A percentile compares a stretch with the other conserved stretches of the same genome.
phyloP scores from a whole-genome alignment of 2,113 vertebrate species.

The Atlantisia rogersi region DNA sequence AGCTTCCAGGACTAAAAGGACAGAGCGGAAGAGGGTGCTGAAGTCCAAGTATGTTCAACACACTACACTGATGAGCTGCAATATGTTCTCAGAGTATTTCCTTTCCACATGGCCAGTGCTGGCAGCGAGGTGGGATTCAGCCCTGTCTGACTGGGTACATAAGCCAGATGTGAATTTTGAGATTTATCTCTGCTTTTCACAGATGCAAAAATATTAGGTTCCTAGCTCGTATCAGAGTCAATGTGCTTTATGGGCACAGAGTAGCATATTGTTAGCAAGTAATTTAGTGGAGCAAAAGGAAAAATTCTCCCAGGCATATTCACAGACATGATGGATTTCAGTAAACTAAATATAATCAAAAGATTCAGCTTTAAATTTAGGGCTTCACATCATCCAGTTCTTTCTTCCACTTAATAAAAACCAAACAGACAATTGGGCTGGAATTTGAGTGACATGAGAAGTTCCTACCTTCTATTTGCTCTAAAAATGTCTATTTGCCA shows the following conservation, averaged over 20 bases:
- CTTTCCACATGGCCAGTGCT: background rate
- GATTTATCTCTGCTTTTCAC: background rate
- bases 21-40: background rate
- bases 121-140: background rate
- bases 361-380: background rate
- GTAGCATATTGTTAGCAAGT: background rate
- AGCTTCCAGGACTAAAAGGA: background rate
- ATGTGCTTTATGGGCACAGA: background rate
- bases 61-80: background rate
- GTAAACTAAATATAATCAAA: background rate
- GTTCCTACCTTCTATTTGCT: background rate
- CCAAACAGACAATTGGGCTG: background rate
- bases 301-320: background rate
- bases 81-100: background rate
- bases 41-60: background rate
- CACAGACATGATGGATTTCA: background rate
- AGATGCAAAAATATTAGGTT: background rate
- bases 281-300: slow-evolving; percentile 15
- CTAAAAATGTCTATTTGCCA: background rate
- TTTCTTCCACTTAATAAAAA: background rate
- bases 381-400: background rate
- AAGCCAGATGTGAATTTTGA: background rate
- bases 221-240: background rate
- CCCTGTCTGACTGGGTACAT: background rate
- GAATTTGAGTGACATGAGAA: background rate